Conservation (phyloP, 2,797 vertebrate genomes). For the Bradypus variegatus region DNA sequence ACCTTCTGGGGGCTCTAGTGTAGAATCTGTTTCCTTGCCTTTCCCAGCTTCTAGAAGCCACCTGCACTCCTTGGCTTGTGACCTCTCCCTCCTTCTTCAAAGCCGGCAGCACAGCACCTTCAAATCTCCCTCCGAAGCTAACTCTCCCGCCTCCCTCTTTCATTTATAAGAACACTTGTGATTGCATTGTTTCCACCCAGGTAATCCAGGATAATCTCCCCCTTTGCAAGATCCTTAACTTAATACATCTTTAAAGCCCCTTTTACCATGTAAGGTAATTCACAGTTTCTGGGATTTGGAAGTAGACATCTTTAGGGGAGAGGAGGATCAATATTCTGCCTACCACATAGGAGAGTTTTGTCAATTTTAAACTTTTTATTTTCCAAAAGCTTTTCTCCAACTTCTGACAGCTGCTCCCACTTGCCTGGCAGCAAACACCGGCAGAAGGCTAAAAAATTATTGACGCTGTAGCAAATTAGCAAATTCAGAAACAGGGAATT, state of each 20-base stretch:
- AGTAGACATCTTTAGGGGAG: neutral
- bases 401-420: neutral
- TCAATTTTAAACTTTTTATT: neutral
- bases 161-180: neutral
- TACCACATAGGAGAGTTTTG: neutral
- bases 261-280: neutral
- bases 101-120: neutral
- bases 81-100: constrained; percentile 1
- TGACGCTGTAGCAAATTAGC: neutral
- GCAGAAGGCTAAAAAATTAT: neutral
- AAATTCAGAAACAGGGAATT: neutral
- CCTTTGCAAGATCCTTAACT: neutral
- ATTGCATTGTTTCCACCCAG: neutral
- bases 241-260: neutral
- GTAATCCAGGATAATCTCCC: neutral
- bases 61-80: neutral
- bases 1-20: neutral
- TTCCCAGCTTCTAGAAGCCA: neutral
- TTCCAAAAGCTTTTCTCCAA: neutral
- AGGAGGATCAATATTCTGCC: neutral
- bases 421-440: constrained; percentile 18
- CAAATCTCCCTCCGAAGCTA: neutral
- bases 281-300: neutral
- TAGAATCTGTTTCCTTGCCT: neutral
- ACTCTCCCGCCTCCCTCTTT: neutral